These are phyloP conservation scores for Diaperis boleti DNA, from an alignment of 2,888 invertebrate species.

Conservation along the genomic window DNA sequence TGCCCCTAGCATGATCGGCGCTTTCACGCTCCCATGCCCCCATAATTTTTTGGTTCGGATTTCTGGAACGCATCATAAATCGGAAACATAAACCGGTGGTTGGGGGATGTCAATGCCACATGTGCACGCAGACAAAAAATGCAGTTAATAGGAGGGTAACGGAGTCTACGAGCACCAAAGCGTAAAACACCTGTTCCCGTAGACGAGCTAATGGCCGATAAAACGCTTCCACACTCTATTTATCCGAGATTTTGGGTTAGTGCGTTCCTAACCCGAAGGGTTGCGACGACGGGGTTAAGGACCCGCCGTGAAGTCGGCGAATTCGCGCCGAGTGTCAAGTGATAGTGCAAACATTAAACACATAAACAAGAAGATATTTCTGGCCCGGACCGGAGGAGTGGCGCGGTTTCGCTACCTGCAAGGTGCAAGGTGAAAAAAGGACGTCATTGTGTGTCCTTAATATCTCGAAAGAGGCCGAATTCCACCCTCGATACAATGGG, in stretches of 20 bases:
- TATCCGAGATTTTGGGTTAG: conserved; percentile 24
- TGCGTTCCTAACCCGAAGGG: neutral
- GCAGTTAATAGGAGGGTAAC: conserved; percentile 18
- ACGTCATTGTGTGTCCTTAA: conserved; percentile 29
- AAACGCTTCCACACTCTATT: conserved; percentile 20
- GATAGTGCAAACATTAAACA: conserved; percentile 26
- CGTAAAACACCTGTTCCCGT: conserved; percentile 31
- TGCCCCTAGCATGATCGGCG: no score
- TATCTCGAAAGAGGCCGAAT: neutral
- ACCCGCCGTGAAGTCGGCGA: conserved; percentile 5
- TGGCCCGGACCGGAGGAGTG: conserved; percentile 20
- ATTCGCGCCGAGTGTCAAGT: conserved; percentile 29
- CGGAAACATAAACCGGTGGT: neutral
- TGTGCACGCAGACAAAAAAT: conserved; percentile 18
- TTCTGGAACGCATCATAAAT: conserved; percentile 5
- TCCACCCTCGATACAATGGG: conserved; percentile 9
- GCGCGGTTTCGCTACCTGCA: conserved; percentile 26
- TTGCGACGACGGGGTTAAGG: conserved; percentile 7
- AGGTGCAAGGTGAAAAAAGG: conserved; percentile 36
- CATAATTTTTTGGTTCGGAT: neutral
- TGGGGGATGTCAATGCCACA: conserved; percentile 11
- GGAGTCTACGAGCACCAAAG: conserved; percentile 17
- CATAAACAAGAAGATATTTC: conserved; percentile 24
- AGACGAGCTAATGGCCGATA: conserved; percentile 21
- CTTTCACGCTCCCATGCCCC: neutral